These are phyloP conservation scores for Sebastes hubbsi DNA, from an alignment of 2,797 vertebrate species.

Conservation along the genomic window DNA sequence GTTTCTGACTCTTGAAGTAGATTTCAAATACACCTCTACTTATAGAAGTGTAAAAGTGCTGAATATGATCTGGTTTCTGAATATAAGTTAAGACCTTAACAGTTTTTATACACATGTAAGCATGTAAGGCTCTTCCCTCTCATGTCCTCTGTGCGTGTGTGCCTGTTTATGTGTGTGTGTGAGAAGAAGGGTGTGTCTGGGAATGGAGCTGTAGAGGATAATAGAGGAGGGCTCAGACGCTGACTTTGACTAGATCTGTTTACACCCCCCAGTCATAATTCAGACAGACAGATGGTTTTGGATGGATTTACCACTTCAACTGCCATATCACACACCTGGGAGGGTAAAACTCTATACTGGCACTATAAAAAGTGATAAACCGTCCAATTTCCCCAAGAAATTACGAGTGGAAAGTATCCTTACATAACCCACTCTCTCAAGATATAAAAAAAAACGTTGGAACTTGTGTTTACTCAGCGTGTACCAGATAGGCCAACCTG, in stretches of 20 bases:
- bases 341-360: conserved; percentile 6
- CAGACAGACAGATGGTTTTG: conserved; percentile 40
- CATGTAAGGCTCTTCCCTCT: background rate
- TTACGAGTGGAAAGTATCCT: background rate
- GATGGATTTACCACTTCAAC: conserved; percentile 33
- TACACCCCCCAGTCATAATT: conserved; percentile 67
- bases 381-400: background rate
- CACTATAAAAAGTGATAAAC: background rate
- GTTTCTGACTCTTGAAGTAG: background rate
- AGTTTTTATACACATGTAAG: background rate
- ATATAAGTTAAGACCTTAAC: background rate
- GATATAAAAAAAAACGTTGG: background rate
- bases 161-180: background rate
- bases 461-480: background rate
- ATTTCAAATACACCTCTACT: background rate
- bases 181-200: conserved; percentile 73
- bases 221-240: conserved; percentile 60
- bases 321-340: conserved; percentile 24
- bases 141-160: background rate
- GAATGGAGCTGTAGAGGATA: conserved; percentile 58
- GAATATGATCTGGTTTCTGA: background rate
- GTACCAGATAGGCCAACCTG: background rate
- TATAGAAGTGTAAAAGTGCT: background rate
- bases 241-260: conserved; percentile 65
- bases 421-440: background rate